Evolutionary conservation across 2,113 vertebrate species (phyloP).

Genomic region (Actenoides lindsayi): DNA sequence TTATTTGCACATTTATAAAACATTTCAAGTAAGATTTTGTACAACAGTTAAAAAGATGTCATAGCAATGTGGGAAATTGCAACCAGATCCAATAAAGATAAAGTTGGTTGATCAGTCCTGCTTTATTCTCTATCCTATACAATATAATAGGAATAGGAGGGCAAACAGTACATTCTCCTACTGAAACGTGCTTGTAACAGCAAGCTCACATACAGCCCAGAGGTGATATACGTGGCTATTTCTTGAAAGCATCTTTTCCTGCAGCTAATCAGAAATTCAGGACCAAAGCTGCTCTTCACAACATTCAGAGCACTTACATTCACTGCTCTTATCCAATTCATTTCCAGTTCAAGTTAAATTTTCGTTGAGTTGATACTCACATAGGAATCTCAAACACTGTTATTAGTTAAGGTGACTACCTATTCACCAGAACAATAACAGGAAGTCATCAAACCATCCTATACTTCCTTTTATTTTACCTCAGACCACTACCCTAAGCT

Average conservation of each 20-base stretch:
- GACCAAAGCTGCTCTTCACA: not conserved
- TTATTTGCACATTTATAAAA: not conserved
- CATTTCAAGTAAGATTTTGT: not conserved
- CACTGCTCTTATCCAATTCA: not conserved
- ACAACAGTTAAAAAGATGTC: not conserved
- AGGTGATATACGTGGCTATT: not conserved
- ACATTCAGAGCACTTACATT: not conserved
- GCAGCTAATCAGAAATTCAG: conserved; percentile 3
- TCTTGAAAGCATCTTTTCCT: not conserved
- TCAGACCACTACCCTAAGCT: not conserved
- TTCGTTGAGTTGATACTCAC: not conserved
- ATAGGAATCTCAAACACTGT: not conserved
- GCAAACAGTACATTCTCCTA: not conserved
- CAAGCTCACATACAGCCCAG: not conserved
- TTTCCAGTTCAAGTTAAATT: conserved; percentile 35
- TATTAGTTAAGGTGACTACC: conserved; percentile 14
- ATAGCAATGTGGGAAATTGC: not conserved
- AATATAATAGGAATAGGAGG: not conserved
- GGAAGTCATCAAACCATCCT: not conserved
- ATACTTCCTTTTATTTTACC: not conserved
- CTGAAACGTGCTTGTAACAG: not conserved
- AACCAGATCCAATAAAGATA: not conserved
- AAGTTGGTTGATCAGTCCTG: not conserved
- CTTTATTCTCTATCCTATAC: not conserved
- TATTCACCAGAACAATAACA: not conserved